phyloP scores from a whole-genome alignment of 2,888 invertebrate species.

The Megalurothrips usitatus region DNA sequence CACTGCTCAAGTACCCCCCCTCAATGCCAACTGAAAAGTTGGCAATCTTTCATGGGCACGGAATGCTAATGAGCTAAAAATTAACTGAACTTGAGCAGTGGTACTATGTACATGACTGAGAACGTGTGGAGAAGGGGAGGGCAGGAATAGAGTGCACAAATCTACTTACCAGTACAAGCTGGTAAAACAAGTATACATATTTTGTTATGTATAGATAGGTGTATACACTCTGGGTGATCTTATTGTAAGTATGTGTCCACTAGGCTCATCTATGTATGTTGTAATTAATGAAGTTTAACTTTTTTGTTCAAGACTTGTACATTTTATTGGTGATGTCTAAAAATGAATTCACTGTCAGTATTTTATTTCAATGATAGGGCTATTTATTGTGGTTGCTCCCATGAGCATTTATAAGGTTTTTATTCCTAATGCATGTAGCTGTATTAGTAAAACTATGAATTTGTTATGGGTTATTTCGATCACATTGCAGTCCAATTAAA shows the following conservation, averaged over 20 bases:
- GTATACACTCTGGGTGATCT: neutral
- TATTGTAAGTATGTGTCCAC: neutral
- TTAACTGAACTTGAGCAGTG: neutral
- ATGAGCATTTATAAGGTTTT: neutral
- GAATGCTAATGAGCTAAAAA: neutral
- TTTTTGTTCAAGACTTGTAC: slow-evolving; percentile 22
- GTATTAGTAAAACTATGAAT: neutral
- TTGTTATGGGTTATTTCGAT: neutral
- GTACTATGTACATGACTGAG: slow-evolving; percentile 17
- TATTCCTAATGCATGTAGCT: neutral
- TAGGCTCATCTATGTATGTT: slow-evolving; percentile 15
- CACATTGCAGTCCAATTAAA: neutral
- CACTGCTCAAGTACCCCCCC: neutral
- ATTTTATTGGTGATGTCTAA: slow-evolving; percentile 3
- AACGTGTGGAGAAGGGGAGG: slow-evolving; percentile 21
- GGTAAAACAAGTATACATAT: neutral
- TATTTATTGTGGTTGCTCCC: neutral
- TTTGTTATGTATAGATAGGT: neutral
- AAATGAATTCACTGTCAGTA: neutral
- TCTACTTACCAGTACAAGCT: neutral
- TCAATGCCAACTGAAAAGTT: no score
- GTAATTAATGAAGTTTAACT: slow-evolving; percentile 27
- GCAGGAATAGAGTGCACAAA: neutral
- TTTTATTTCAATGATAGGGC: neutral
- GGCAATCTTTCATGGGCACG: no score